Evolutionary conservation across 2,888 invertebrate genomes (phyloP).

Genomic region (Amorpha juglandis): DNA sequence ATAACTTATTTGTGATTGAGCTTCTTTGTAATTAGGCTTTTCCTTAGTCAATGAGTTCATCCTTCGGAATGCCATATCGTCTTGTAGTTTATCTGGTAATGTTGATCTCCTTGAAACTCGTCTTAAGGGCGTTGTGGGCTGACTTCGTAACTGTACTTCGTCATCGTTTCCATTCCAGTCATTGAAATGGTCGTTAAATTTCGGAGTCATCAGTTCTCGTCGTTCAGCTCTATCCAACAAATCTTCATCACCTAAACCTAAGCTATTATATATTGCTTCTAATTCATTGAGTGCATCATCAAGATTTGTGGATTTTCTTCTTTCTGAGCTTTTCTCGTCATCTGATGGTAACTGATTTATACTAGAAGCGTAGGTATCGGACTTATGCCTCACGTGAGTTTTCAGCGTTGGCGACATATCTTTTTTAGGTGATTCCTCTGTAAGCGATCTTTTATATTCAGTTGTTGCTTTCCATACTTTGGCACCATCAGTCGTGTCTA

Average conservation of each 20-base stretch:
- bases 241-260: constrained; percentile 93
- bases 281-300: constrained; percentile 95
- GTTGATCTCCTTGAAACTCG: constrained; percentile 74
- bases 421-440: constrained; percentile 66
- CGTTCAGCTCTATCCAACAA: constrained; percentile 91
- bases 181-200: constrained; percentile 75
- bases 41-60: constrained; percentile 85
- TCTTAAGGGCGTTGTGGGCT: constrained; percentile 75
- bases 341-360: constrained; percentile 74
- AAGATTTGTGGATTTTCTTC: constrained; percentile 89
- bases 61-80: constrained; percentile 92
- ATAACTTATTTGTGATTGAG: constrained; percentile 85
- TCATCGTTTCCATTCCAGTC: constrained; percentile 82
- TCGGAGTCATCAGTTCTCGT: constrained; percentile 86
- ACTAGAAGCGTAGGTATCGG: constrained; percentile 70
- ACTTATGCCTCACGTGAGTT: constrained; percentile 77
- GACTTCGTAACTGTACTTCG: constrained; percentile 74
- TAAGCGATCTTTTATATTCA: constrained; percentile 74
- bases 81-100: constrained; percentile 87
- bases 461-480: constrained; percentile 80
- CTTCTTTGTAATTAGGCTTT: constrained; percentile 69
- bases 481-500: constrained; percentile 70
- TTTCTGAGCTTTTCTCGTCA: constrained; percentile 77
- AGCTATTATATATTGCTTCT: constrained; percentile 95
- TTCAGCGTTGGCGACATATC: constrained; percentile 66